Conservation (phyloP, 2,113 vertebrate species). For the Percopsis transmontana region DNA sequence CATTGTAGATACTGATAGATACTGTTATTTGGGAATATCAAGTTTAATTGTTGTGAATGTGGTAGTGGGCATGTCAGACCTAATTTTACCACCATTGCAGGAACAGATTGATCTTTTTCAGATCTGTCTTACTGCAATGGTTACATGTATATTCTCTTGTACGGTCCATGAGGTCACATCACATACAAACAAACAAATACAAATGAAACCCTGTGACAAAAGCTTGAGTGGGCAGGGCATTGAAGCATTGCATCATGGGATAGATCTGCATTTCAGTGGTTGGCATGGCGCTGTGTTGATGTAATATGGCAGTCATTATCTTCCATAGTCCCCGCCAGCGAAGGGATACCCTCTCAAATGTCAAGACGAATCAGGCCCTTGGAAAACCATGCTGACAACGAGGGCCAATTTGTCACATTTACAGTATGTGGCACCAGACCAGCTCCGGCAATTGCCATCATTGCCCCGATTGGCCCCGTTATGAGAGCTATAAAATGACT, state of each 20-base stretch:
- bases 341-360: constrained; percentile 70
- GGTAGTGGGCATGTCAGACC: background rate
- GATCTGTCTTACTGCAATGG: too few species aligned
- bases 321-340: constrained; percentile 57
- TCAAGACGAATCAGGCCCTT: constrained; percentile 60
- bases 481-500: constrained; percentile 39
- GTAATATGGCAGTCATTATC: constrained; percentile 77
- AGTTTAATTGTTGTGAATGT: background rate
- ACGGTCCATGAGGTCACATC: constrained; percentile 26
- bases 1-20: background rate
- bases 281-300: constrained; percentile 72
- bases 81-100: too few species aligned
- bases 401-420: constrained; percentile 67
- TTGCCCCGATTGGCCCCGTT: constrained; percentile 50
- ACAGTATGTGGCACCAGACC: constrained; percentile 43
- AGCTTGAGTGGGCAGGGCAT: constrained; percentile 52
- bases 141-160: too few species aligned
- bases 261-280: constrained; percentile 57
- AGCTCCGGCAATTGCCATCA: constrained; percentile 38
- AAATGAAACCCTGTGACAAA: constrained; percentile 51
- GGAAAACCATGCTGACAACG: constrained; percentile 52
- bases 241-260: constrained; percentile 66
- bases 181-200: constrained; percentile 36
- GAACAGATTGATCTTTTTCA: too few species aligned
- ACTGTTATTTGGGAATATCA: background rate